A percentile compares a stretch with the other conserved stretches of the same genome.
These are phyloP conservation scores for Megamerina dolium DNA, from an alignment of 2,888 invertebrate genomes.

Conservation along the genomic window DNA sequence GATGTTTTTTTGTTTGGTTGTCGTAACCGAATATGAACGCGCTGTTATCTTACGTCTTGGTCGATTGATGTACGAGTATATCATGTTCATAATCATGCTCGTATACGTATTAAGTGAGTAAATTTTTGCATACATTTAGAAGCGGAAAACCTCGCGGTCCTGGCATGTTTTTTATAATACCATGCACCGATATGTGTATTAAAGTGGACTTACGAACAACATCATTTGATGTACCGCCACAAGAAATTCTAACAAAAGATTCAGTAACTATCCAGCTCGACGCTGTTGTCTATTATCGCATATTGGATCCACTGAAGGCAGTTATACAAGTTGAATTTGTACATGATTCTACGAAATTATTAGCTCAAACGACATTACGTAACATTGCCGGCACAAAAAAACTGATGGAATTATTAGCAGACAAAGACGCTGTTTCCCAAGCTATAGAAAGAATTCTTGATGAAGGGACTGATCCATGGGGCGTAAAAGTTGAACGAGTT, in stretches of 20 bases:
- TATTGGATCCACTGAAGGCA: slow-evolving; percentile 67
- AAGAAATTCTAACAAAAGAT: slow-evolving; percentile 73
- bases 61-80: slow-evolving; percentile 26
- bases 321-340: slow-evolving; percentile 58
- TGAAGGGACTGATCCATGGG: slow-evolving; percentile 83
- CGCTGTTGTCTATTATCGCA: slow-evolving; percentile 75
- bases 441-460: slow-evolving; percentile 79
- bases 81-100: background rate
- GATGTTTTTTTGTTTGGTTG: slow-evolving; percentile 36
- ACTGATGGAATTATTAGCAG: slow-evolving; percentile 83
- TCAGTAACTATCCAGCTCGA: slow-evolving; percentile 89
- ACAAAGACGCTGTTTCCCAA: slow-evolving; percentile 80
- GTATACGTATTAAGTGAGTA: background rate
- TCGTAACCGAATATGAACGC: slow-evolving; percentile 56
- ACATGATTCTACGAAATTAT: slow-evolving; percentile 63
- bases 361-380: slow-evolving; percentile 75
- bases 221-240: slow-evolving; percentile 59
- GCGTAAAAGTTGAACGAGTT: slow-evolving; percentile 87
- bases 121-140: slow-evolving; percentile 17
- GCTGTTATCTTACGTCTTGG: slow-evolving; percentile 61
- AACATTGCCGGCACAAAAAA: slow-evolving; percentile 87
- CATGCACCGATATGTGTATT: slow-evolving; percentile 55
- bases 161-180: slow-evolving; percentile 57
- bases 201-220: slow-evolving; percentile 57
- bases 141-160: slow-evolving; percentile 53